phyloP scores from a whole-genome alignment of 2,113 vertebrate genomes.

The Conger conger region DNA sequence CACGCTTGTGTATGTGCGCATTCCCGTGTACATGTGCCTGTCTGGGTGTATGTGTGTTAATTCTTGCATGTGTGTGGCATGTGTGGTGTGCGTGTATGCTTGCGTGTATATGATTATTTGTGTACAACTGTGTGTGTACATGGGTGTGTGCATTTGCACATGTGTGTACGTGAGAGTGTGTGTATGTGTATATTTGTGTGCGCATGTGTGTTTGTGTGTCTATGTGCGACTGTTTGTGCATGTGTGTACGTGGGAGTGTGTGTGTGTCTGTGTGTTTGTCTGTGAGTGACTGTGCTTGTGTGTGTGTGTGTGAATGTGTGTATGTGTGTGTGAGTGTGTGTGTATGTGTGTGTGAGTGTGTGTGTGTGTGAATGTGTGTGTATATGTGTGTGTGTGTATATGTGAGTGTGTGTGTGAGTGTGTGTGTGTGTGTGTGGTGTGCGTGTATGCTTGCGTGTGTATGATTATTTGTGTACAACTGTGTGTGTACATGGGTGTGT shows the following conservation, averaged over 20 bases:
- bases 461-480: too few species aligned
- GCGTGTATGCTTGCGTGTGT: too few species aligned
- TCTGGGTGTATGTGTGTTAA: too few species aligned
- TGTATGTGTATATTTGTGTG: too few species aligned
- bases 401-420: too few species aligned
- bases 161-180: not conserved
- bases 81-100: not conserved
- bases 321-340: slow-evolving; percentile 9
- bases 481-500: too few species aligned
- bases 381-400: not conserved
- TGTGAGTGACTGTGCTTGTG: too few species aligned
- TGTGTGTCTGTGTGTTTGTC: not conserved
- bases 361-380: not conserved
- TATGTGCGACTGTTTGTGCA: too few species aligned
- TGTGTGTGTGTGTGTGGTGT: not conserved
- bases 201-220: too few species aligned
- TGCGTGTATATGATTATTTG: not conserved
- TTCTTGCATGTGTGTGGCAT: not conserved
- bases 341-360: not conserved
- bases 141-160: not conserved
- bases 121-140: not conserved
- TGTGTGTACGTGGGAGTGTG: not conserved
- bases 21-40: not conserved
- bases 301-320: too few species aligned
- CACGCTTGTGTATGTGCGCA: not conserved